Evolutionary conservation across 2,113 vertebrate genomes (phyloP), one percentile per base, ranked within the genome.

Genomic region (Stictonetta naevosa): DNA sequence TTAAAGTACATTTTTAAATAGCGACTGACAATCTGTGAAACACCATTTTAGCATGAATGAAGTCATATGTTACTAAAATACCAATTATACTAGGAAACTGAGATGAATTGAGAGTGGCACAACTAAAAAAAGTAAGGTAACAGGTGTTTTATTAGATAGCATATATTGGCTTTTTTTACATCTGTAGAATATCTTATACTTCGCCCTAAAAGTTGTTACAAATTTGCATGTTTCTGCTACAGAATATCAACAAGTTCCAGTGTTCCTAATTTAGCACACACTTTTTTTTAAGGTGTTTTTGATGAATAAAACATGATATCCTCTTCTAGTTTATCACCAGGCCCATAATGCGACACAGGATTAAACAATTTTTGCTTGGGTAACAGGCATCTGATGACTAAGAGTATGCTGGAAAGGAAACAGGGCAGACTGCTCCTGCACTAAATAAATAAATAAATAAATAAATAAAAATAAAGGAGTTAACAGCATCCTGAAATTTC

Each of bases 61-160:
- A 66, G 71, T 98, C 97, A 97, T 95, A 77, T 46, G 86, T 91
- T 96, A 96, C 87, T 94, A 96, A 97, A 97, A 95, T 92, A 95
- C 95, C 92, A 68, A 81, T 96, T 95, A 76, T 92, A 77, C 85
- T 89, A 59, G 88, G 93, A 94, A 90, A 82, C 81, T 46, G 86
- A 90, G 80, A 83, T 91, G 86, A 96, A 97, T 93, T 86, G 93
- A 96, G 96, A 96, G 96, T 50, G 95, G 96, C 85, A 68, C 28
- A 69, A 86, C 95, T 97, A 96, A 98, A 98, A 97, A 95, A 95
- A 86, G 88, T 90, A 89, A 95, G 76, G 66, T 80, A 97, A 95
- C 97, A 98, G 97, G 97, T 98, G 98, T 95, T 97, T 97, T 94
- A 93, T 96, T 96, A 97, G 96, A 83, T 86, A 91, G 88, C 83